phyloP scores from a whole-genome alignment of 1,140 invertebrate genomes.

The Lepidostoma basale region DNA sequence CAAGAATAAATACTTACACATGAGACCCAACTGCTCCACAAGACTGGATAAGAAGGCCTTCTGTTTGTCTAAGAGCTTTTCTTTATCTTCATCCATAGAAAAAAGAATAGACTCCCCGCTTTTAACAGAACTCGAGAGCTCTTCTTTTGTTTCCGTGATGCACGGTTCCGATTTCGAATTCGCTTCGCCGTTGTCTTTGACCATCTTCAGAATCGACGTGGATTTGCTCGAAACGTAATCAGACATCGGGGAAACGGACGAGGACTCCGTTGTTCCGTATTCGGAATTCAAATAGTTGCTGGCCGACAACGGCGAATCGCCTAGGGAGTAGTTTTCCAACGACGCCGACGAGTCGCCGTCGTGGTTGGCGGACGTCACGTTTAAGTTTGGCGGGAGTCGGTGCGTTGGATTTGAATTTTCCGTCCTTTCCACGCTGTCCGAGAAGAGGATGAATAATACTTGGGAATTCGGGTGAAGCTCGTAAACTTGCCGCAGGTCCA shows the following conservation, averaged over 20 bases:
- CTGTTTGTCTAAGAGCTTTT: slow-evolving; percentile 51
- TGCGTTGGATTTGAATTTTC: background rate
- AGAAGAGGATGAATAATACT: slow-evolving; percentile 55
- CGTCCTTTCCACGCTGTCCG: slow-evolving; percentile 47
- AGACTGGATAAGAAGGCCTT: slow-evolving; percentile 55
- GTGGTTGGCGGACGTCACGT: background rate
- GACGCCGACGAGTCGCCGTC: background rate
- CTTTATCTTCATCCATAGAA: slow-evolving; percentile 21
- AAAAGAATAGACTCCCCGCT: slow-evolving; percentile 38
- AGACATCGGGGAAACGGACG: slow-evolving; percentile 30
- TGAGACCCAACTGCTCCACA: slow-evolving; percentile 55
- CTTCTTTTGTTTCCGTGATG: background rate
- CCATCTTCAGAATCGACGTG: no score
- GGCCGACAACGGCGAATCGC: slow-evolving; percentile 2
- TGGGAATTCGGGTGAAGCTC: slow-evolving; percentile 53
- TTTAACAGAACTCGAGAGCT: slow-evolving; percentile 8
- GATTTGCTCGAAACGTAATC: background rate
- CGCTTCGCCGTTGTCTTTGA: background rate
- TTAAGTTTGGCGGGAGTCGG: slow-evolving; percentile 1
- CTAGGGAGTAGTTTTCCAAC: slow-evolving; percentile 11
- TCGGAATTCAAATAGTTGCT: background rate
- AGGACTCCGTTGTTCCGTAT: slow-evolving; percentile 2
- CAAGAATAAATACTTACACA: slow-evolving; percentile 51
- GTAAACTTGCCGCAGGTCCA: slow-evolving; percentile 57
- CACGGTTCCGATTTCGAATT: slow-evolving; percentile 2